Evolutionary conservation across 23 tunicate species (phyloP).

Genomic region (Halocynthia aurantium): DNA sequence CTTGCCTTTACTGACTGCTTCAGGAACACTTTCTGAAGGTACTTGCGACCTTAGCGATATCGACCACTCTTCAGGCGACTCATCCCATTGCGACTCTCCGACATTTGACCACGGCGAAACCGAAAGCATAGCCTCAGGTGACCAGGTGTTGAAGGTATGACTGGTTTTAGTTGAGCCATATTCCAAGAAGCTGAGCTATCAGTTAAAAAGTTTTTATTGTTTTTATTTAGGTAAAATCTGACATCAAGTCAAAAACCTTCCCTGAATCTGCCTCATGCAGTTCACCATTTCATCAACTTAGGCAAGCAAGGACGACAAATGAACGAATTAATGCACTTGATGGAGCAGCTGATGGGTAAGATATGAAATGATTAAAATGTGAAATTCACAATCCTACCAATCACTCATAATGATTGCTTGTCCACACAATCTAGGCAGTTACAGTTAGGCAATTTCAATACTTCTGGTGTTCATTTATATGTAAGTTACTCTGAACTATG

Average conservation of each 20-base stretch:
- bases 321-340: conserved; percentile 66
- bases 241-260: conserved; percentile 11
- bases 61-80: conserved; percentile 37
- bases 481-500: too few relatives aligned
- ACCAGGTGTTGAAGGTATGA: background rate
- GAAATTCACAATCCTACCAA: too few relatives aligned
- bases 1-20: conserved; percentile 1
- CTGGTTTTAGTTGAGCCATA: background rate
- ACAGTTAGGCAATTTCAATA: too few relatives aligned
- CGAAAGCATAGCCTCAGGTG: background rate
- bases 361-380: too few relatives aligned
- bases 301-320: conserved; percentile 73
- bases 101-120: background rate
- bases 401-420: too few relatives aligned
- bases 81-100: conserved; percentile 31
- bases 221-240: conserved; percentile 1
- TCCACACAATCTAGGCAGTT: too few relatives aligned
- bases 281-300: conserved; percentile 57
- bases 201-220: background rate
- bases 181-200: background rate
- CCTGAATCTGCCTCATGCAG: conserved; percentile 25
- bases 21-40: conserved; percentile 4
- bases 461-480: too few relatives aligned
- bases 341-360: conserved; percentile 21
- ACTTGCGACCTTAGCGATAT: conserved; percentile 61